phyloP scores from a whole-genome alignment of 2,113 vertebrate species.

The Prinia subflava region DNA sequence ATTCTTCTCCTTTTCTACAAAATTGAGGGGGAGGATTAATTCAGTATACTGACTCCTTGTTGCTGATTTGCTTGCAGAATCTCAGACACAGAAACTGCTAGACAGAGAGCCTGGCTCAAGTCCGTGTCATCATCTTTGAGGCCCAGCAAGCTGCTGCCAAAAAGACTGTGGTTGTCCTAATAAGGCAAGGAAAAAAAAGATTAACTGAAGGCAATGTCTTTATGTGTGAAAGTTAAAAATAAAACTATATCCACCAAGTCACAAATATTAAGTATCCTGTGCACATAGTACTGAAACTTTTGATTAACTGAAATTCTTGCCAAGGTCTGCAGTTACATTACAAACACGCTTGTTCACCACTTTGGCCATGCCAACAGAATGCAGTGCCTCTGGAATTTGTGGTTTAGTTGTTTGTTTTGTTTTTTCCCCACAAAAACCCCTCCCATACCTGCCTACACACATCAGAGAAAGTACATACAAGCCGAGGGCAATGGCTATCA shows the following conservation, averaged over 20 bases:
- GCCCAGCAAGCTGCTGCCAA: slow-evolving; percentile 93
- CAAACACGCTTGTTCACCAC: neutral
- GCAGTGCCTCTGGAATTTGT: neutral
- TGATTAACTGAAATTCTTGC: neutral
- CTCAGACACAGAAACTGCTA: slow-evolving; percentile 93
- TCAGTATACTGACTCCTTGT: slow-evolving; percentile 81
- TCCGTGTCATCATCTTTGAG: slow-evolving; percentile 96
- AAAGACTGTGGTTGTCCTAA: slow-evolving; percentile 95
- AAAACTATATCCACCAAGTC: neutral
- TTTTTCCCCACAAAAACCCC: neutral
- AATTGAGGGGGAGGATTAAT: rapidly evolving
- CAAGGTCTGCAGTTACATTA: neutral
- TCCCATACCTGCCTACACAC: neutral
- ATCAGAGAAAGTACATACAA: neutral
- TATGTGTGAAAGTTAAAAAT: neutral
- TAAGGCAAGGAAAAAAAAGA: neutral
- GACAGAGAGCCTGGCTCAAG: slow-evolving; percentile 93
- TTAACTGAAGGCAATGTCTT: neutral
- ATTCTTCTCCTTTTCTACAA: neutral
- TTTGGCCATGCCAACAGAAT: neutral
- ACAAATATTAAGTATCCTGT: neutral
- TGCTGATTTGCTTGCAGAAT: slow-evolving; percentile 98
- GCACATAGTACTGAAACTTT: neutral
- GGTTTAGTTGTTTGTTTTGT: neutral
- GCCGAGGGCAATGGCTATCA: neutral